Conservation (phyloP, 2,113 vertebrate species). For the Coptodon rendalli region DNA sequence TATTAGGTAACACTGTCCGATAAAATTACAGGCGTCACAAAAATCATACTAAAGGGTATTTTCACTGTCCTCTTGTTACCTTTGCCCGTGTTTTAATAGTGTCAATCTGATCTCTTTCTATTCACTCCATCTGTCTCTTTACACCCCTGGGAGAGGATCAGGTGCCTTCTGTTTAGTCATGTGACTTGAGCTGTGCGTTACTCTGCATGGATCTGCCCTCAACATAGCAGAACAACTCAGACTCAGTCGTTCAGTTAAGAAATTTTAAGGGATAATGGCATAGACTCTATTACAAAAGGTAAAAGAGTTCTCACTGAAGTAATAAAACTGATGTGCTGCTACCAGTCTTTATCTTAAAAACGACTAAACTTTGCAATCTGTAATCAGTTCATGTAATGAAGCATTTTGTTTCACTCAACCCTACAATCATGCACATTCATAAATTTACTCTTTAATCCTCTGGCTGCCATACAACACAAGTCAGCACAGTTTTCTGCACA, state of each 20-base stretch:
- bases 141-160: constrained; percentile 61
- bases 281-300: background rate
- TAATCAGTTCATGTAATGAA: background rate
- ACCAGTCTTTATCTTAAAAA: background rate
- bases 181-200: constrained; percentile 27
- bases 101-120: constrained; percentile 8
- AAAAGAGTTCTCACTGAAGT: background rate
- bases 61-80: background rate
- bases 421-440: background rate
- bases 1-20: background rate
- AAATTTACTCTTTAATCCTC: background rate
- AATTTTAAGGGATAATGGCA: background rate
- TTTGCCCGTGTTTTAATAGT: background rate
- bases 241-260: background rate
- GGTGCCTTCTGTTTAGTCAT: constrained; percentile 62
- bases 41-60: background rate
- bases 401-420: background rate
- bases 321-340: background rate
- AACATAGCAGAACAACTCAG: background rate
- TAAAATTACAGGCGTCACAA: background rate
- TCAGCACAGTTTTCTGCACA: background rate
- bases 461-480: background rate
- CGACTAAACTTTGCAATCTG: background rate
- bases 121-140: constrained; percentile 62
- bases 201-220: constrained; percentile 5